These are phyloP conservation scores for Ostrea edulis DNA, from an alignment of 1,140 invertebrate genomes.

Conservation along the genomic window DNA sequence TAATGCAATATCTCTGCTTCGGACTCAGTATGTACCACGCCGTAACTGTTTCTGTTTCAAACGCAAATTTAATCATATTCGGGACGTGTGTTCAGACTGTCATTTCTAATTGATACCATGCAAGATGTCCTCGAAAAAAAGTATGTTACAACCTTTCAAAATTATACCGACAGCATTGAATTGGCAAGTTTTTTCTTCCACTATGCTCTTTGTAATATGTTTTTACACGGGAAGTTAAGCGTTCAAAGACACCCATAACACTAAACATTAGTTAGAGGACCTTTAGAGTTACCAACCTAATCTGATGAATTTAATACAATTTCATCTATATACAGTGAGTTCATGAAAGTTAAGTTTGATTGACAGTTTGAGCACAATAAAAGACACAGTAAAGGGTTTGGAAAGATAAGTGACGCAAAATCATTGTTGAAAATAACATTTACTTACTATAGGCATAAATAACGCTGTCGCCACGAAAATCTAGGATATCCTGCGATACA, in stretches of 20 bases:
- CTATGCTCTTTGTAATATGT: too few relatives aligned
- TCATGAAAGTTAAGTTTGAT: neutral
- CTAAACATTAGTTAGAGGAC: neutral
- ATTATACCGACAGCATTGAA: neutral
- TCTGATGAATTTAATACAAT: too few relatives aligned
- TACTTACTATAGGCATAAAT: conserved; percentile 31
- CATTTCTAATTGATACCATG: neutral
- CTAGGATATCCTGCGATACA: neutral
- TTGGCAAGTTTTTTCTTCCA: too few relatives aligned
- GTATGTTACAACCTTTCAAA: neutral
- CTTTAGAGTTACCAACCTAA: neutral
- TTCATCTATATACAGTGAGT: neutral
- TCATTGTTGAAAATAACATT: conserved; percentile 2
- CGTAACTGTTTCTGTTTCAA: neutral
- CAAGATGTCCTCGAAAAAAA: neutral
- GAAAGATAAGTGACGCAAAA: neutral
- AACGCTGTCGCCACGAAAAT: conserved; percentile 22
- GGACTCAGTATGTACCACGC: conserved; percentile 24
- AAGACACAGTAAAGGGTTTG: neutral
- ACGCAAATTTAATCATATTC: neutral
- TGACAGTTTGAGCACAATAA: neutral
- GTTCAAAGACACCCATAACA: neutral
- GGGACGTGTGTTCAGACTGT: neutral
- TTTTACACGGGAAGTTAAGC: neutral
- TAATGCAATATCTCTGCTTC: conserved; percentile 7